Base-by-base conservation (phyloP, 2,797 vertebrate genomes). In the Sebastiscus albofasciatus region DNA sequence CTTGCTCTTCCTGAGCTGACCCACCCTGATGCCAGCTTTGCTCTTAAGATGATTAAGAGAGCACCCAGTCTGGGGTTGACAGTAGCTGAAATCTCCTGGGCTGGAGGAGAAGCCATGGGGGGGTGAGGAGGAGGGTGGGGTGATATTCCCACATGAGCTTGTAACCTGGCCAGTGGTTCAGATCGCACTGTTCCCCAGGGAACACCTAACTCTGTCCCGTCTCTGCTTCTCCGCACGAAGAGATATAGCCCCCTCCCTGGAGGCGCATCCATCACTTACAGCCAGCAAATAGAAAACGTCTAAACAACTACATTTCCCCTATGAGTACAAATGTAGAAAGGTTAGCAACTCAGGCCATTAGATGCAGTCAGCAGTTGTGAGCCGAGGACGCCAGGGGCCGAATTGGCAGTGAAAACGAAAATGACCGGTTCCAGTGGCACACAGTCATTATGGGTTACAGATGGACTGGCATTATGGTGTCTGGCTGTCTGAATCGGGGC, bases 391-490 rank as follows among this genome's bases (percentile, higher is more conserved):
- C 89, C 88, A 81, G 86, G 75, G 87, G 80, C 87, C 88, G 84
- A 92, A 86, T 78, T 92, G 94, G 92, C 91, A 93, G 81, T 34
- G 86, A 92, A 91, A 93, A 90, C 18, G 81, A 90, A 94, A 94
- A 94, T 94, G 93, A 92, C 93, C 93, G 81, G 93, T 93, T 94
- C 82, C 88, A 92, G 79, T 89, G 91, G 88, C 90, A 94, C 90
- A 91, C 91, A 67, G 91, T 94, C 88, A 94, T 94, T 94, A 92
- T 90, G 90, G 94, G 88, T 92, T 92, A 88, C 89, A 93, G 90
- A 93, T 91, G 90, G 91, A 90, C 92, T 92, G 93, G 91, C 91
- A 94, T 95, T 94, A 95, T 92, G 91, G 92, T 94, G 94, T 94
- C 94, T 94, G 93, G 91, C 91, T 86, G 91, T 93, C 92, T 94